phyloP scores from a whole-genome alignment of 2,797 vertebrate species.

The Helarctos malayanus region DNA sequence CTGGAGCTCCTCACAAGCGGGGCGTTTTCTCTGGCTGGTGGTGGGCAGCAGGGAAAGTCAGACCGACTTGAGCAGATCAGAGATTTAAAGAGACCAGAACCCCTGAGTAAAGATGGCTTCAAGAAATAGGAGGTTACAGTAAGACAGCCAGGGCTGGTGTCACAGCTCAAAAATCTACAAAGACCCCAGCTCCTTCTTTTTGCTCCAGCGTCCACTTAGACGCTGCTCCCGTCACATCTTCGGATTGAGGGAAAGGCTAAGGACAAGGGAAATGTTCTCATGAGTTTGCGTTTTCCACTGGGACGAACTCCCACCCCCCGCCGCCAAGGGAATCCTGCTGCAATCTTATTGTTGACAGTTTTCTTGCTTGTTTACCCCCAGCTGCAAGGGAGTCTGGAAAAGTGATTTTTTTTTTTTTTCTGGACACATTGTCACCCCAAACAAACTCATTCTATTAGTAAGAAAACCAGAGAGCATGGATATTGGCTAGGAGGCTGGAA shows the following conservation, averaged over 20 bases:
- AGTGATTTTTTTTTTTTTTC: neutral
- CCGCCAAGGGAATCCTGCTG: neutral
- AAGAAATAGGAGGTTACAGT: neutral
- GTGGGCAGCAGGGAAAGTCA: neutral
- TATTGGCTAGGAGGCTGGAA: neutral
- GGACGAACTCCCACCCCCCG: neutral
- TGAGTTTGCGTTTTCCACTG: neutral
- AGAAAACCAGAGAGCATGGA: neutral
- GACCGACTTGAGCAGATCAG: neutral
- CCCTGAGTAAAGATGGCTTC: neutral
- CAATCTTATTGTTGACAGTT: accelerated
- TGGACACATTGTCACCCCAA: neutral
- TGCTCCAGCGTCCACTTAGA: too few species aligned
- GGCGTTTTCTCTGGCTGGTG: neutral
- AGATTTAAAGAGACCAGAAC: neutral
- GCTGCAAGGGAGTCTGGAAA: neutral
- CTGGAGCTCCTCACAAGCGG: neutral
- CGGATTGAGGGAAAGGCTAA: neutral
- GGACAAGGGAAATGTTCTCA: neutral
- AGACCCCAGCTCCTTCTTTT: neutral
- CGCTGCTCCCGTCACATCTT: accelerated
- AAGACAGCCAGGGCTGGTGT: accelerated
- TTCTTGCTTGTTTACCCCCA: neutral
- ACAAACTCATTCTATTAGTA: neutral
- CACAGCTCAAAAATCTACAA: neutral